A percentile compares a stretch with the other conserved stretches of the same genome.
phyloP scores from a whole-genome alignment of 1,140 invertebrate species.

The Caenorhabditis briggsae region DNA sequence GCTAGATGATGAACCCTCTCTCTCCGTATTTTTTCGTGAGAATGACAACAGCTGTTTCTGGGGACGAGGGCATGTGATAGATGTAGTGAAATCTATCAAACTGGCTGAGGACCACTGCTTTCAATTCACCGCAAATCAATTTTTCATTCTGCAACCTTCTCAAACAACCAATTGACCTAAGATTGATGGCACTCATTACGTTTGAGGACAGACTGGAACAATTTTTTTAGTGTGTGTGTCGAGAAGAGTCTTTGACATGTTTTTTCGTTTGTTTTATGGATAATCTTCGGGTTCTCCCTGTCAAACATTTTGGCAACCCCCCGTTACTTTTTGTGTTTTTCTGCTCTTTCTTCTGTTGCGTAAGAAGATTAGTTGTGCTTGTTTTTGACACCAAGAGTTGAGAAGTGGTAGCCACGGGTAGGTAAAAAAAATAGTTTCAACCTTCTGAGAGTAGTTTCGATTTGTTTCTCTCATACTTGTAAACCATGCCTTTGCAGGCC shows the following conservation, averaged over 20 bases:
- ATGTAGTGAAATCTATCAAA: constrained; percentile 35
- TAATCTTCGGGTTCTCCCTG: neutral
- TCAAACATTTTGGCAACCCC: neutral
- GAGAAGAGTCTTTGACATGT: neutral
- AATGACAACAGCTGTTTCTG: constrained; percentile 38
- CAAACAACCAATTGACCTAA: neutral
- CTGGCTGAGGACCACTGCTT: neutral
- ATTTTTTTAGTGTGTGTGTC: neutral
- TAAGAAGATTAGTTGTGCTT: neutral
- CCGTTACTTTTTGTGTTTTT: constrained; percentile 15
- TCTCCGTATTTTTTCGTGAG: neutral
- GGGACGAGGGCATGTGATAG: constrained; percentile 18
- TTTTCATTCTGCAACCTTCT: neutral
- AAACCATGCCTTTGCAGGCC: too few relatives aligned
- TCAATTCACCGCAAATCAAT: constrained; percentile 38
- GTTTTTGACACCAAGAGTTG: neutral
- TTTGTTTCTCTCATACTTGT: too few relatives aligned
- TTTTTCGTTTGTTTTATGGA: constrained; percentile 52
- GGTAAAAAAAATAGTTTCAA: too few relatives aligned
- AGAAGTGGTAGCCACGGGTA: too few relatives aligned
- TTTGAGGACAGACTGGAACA: neutral
- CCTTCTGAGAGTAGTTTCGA: too few relatives aligned
- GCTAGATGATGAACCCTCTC: constrained; percentile 7
- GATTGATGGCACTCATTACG: neutral
- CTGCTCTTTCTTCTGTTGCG: neutral